Evolutionary conservation across 1,140 invertebrate genomes (phyloP).

Genomic region (Coptotermes formosanus): DNA sequence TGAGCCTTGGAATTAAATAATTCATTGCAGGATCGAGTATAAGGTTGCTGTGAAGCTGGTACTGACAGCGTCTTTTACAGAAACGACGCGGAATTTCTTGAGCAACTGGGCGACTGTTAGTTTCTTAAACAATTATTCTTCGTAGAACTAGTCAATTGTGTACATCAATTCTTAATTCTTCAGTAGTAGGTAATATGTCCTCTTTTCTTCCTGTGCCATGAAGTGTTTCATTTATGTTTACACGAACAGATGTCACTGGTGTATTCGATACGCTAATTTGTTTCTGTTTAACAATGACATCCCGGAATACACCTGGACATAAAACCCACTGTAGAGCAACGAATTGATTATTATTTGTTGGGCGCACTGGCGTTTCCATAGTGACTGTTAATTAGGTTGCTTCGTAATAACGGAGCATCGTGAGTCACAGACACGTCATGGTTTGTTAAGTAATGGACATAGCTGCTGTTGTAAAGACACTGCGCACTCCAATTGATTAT

Average conservation of each 20-base stretch:
- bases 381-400: not conserved
- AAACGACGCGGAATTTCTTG: too few species aligned
- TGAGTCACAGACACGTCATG: not conserved
- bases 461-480: not conserved
- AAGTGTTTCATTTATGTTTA: not conserved
- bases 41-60: too few species aligned
- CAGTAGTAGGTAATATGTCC: not conserved
- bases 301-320: not conserved
- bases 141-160: too few species aligned
- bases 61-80: too few species aligned
- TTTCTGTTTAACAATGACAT: not conserved
- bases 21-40: too few species aligned
- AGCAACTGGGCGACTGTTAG: too few species aligned
- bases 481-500: not conserved
- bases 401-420: too few species aligned
- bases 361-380: not conserved
- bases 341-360: slow-evolving; percentile 20
- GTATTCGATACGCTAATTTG: not conserved
- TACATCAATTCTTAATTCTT: not conserved
- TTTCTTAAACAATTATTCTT: too few species aligned
- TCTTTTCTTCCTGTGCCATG: not conserved
- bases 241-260: too few species aligned
- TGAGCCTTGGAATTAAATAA: too few species aligned
- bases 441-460: not conserved
- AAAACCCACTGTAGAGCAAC: not conserved